These are phyloP conservation scores for Spilarctia lutea DNA, from an alignment of 2,888 invertebrate genomes.

Conservation along the genomic window DNA sequence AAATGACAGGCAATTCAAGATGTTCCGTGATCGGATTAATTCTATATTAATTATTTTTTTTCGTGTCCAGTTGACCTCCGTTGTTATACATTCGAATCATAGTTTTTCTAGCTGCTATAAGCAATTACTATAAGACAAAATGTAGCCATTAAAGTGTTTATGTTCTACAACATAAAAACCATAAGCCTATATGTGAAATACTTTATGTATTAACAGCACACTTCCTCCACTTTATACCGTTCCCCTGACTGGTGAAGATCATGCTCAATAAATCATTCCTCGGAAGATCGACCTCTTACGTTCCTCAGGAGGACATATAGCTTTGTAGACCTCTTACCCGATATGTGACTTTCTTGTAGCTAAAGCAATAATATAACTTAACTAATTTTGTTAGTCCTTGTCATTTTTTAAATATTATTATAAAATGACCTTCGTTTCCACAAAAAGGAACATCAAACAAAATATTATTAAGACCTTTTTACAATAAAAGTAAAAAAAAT, in stretches of 20 bases:
- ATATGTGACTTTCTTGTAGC: neutral
- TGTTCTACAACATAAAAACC: neutral
- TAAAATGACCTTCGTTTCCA: too few species aligned
- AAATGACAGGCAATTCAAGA: neutral
- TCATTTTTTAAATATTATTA: neutral
- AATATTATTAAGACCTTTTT: neutral
- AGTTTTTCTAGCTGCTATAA: neutral
- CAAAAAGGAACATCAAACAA: neutral
- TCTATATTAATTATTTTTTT: neutral
- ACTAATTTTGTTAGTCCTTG: neutral
- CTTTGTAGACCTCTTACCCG: neutral
- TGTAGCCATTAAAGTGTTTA: neutral
- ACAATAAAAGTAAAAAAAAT: neutral
- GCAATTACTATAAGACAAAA: neutral
- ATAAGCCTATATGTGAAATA: neutral
- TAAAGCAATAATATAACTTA: neutral
- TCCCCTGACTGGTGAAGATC: neutral
- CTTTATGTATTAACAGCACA: neutral
- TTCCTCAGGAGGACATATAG: neutral
- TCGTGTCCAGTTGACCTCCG: too few species aligned
- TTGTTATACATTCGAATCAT: neutral
- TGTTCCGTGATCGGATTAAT: neutral
- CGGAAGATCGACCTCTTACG: neutral
- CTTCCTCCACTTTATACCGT: neutral
- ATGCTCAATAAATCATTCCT: neutral